Base-by-base conservation (phyloP, 2,113 vertebrate species). In the Notiomystis cincta region DNA sequence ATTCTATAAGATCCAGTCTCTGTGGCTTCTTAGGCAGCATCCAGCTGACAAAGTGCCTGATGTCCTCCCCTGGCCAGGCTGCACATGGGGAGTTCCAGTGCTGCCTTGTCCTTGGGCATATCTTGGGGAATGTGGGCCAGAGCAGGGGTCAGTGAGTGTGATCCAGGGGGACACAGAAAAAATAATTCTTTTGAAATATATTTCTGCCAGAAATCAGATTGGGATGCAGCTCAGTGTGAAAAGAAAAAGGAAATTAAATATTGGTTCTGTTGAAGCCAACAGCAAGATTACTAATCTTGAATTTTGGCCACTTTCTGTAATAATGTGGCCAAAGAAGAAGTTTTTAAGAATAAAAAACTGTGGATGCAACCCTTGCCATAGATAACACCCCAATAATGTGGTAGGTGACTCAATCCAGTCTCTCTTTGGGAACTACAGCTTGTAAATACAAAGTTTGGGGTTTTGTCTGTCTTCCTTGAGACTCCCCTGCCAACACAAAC, bases 1-100 rank as follows among this genome's bases (percentile, higher is more conserved):
- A 37, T 42, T 69, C 56, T 33, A 10, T 62, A 48, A 40, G 23
- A 75, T 13, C 67, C 42, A 31, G 15, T 4, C 19, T 71, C 38
- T 54, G 42, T 2, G 3, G 23, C 64, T 27, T 76, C 20, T 76
- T 56, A 89, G 64, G 33, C 72, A 77, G 44, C 57, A 80, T 30
- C 13, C 20, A 45, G 47, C 15, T 71, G 44, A 70, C 0, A 1
- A 82, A 93, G 35, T 1, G 2, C 25, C 31, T 70, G 50, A 14
- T 61, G 22, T 23, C 62, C 73, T 24, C 9, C 2, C 3, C 70
- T 47, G 44, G 42, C 57, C 70, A 60, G 40, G 31, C 17, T 77
- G 27, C 79, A 65, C 0, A 0, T 51, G 67, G 33, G 35, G 13
- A 64, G 31, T n/a, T 73, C 47, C 33, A 81, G 35, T 0, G 3